phyloP scores from a whole-genome alignment of 2,888 invertebrate genomes.

The Eurois occulta region DNA sequence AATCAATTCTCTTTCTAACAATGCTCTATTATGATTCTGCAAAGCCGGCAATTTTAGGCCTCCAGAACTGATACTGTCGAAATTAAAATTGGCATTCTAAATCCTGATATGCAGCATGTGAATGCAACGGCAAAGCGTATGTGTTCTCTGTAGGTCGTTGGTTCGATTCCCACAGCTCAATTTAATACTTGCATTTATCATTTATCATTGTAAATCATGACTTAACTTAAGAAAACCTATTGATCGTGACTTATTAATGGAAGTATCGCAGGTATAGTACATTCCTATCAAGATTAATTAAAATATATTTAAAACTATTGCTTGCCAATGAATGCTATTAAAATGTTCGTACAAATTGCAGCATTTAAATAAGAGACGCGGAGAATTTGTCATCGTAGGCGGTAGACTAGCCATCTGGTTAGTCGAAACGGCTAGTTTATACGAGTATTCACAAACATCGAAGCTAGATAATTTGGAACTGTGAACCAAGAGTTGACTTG shows the following conservation, averaged over 20 bases:
- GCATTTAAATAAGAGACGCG: not conserved
- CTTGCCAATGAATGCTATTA: constrained; percentile 16
- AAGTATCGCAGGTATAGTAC: constrained; percentile 3
- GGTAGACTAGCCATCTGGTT: not conserved
- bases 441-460: not conserved
- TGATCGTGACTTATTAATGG: constrained; percentile 13
- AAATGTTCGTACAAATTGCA: constrained; percentile 17
- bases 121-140: not conserved
- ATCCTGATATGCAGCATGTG: not conserved
- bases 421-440: not conserved
- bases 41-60: too few relatives aligned
- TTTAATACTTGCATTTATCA: constrained; percentile 12
- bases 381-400: constrained; percentile 29
- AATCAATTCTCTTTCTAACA: too few relatives aligned
- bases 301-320: constrained; percentile 18
- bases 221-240: constrained; percentile 6
- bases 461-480: not conserved
- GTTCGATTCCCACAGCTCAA: not conserved
- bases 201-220: constrained; percentile 24
- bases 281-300: constrained; percentile 35
- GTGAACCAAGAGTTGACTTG: not conserved
- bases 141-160: not conserved
- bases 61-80: too few relatives aligned
- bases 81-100: not conserved
- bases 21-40: too few relatives aligned